Evolutionary conservation across 2,888 invertebrate genomes (phyloP).

Genomic region (Scrobipalpa costella): DNA sequence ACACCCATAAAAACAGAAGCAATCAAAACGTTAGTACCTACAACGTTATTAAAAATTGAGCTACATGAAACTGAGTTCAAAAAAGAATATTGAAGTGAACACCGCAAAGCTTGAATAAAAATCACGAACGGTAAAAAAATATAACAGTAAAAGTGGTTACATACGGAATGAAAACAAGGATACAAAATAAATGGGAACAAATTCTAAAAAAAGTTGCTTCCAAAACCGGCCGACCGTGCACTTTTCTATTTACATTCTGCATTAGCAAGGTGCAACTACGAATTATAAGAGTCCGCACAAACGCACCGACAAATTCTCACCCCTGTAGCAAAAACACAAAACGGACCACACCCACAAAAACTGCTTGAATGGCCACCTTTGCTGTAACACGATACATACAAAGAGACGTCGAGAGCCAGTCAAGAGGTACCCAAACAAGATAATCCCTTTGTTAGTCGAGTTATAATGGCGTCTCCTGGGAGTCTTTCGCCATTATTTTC

Average conservation of each 20-base stretch:
- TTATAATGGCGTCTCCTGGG: constrained; percentile 71
- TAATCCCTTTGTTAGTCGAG: constrained; percentile 75
- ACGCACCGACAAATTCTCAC: constrained; percentile 62
- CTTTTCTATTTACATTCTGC: constrained; percentile 43
- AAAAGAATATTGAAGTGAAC: background rate
- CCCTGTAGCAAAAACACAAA: constrained; percentile 52
- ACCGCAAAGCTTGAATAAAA: background rate
- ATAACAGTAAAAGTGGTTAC: constrained; percentile 2
- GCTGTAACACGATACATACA: constrained; percentile 70
- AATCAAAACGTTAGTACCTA: background rate
- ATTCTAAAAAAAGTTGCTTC: constrained; percentile 33
- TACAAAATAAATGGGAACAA: constrained; percentile 32
- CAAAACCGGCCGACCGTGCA: constrained; percentile 34
- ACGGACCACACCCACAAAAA: constrained; percentile 72
- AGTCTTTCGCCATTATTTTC: constrained; percentile 68
- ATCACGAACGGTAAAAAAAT: background rate
- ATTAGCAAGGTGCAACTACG: constrained; percentile 51
- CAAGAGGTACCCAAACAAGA: constrained; percentile 80
- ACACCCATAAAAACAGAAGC: background rate
- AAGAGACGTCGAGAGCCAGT: constrained; percentile 69
- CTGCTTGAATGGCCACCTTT: constrained; percentile 64
- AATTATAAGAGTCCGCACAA: constrained; percentile 47
- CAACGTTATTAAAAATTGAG: background rate
- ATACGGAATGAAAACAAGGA: background rate
- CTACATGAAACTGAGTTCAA: background rate